A percentile compares a stretch with the other conserved stretches of the same genome.
Evolutionary conservation across 2,113 vertebrate genomes (phyloP).

Genomic region (Mesitornis unicolor): DNA sequence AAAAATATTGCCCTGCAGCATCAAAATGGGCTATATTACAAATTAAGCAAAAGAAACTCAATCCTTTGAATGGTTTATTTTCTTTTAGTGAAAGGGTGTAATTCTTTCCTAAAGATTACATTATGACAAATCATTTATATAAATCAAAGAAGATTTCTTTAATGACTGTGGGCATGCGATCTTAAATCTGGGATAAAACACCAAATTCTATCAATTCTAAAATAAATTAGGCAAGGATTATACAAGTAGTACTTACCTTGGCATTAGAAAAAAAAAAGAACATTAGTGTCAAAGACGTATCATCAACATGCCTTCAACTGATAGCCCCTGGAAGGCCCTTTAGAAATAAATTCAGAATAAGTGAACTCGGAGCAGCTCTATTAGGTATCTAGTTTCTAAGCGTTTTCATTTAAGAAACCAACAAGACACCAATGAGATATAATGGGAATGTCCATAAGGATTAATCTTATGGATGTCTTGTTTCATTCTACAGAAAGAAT

Average conservation of each 20-base stretch:
- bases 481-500: background rate
- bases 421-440: background rate
- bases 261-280: constrained; percentile 29
- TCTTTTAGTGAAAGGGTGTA: constrained; percentile 62
- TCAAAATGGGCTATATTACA: constrained; percentile 54
- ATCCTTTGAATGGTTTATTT: constrained; percentile 60
- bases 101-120: constrained; percentile 59
- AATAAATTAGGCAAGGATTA: constrained; percentile 59
- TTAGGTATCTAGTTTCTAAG: constrained; percentile 12
- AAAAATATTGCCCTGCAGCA: constrained; percentile 62
- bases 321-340: background rate
- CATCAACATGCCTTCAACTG: background rate
- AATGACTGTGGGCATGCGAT: constrained; percentile 39
- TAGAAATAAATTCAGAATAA: constrained; percentile 19
- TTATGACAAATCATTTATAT: constrained; percentile 58
- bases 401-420: background rate
- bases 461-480: background rate
- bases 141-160: constrained; percentile 62
- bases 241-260: constrained; percentile 46
- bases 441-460: constrained; percentile 4
- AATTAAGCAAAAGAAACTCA: constrained; percentile 47
- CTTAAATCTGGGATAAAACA: constrained; percentile 59
- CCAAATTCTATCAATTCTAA: constrained; percentile 64
- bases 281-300: background rate
- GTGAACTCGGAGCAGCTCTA: background rate